A percentile compares a stretch with the other conserved stretches of the same genome.
These are phyloP conservation scores for Vanessa cardui DNA, from an alignment of 2,888 invertebrate genomes.

Conservation along the genomic window DNA sequence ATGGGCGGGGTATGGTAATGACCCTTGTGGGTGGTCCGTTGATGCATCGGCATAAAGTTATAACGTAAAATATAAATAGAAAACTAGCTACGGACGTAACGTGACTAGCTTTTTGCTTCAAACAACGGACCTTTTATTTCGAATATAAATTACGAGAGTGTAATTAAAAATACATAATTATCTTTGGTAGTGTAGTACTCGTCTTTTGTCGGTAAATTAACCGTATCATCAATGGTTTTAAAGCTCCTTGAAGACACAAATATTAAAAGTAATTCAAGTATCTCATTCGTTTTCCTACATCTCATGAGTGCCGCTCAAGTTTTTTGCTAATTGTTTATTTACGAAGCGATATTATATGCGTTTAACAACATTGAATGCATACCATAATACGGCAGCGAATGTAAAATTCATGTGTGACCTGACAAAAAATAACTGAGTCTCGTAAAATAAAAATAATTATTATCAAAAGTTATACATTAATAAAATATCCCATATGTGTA, in stretches of 20 bases:
- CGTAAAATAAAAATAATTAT: no score
- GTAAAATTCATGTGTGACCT: no score
- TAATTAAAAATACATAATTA: slow-evolving; percentile 13
- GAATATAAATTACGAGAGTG: slow-evolving; percentile 6
- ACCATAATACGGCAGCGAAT: no score
- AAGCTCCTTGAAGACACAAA: not conserved
- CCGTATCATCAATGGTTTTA: not conserved
- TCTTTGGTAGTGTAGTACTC: not conserved
- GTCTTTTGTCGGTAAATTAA: not conserved
- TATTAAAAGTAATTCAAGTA: not conserved
- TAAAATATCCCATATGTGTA: not conserved
- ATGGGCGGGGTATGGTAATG: slow-evolving; percentile 67
- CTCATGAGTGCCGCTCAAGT: no score
- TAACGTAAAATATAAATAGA: slow-evolving; percentile 32
- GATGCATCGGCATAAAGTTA: slow-evolving; percentile 21
- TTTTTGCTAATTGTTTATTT: no score
- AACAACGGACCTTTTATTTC: slow-evolving; percentile 8
- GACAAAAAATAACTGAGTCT: no score
- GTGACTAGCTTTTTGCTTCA: slow-evolving; percentile 19
- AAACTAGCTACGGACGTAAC: slow-evolving; percentile 38
- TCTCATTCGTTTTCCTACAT: no score
- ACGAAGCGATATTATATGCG: no score
- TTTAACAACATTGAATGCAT: no score
- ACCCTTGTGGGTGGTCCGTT: slow-evolving; percentile 69
- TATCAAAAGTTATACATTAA: slow-evolving; percentile 3